Evolutionary conservation across 2,113 vertebrate genomes (phyloP).

Genomic region (Siniperca knerii): DNA sequence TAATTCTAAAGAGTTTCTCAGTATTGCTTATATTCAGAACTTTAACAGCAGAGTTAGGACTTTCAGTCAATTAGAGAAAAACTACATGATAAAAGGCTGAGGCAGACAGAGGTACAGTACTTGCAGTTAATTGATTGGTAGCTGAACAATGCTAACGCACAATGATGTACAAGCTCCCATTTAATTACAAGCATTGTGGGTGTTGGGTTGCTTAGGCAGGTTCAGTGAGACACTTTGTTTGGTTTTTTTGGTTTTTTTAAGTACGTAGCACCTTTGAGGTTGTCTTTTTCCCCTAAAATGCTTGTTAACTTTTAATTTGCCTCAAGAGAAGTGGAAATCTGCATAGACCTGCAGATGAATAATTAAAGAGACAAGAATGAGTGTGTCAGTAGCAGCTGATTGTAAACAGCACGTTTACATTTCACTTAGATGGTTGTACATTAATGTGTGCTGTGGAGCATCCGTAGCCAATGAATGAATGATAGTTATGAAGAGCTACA

Average conservation of each 20-base stretch:
- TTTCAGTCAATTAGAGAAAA: slow-evolving; percentile 53
- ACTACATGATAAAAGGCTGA: slow-evolving; percentile 51
- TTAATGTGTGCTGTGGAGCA: background rate
- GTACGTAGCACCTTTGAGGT: background rate
- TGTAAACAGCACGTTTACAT: slow-evolving; percentile 21
- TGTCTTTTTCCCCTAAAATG: slow-evolving; percentile 8
- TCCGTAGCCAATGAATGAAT: background rate
- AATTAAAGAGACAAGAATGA: slow-evolving; percentile 8
- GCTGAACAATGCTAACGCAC: slow-evolving; percentile 53
- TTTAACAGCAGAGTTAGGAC: slow-evolving; percentile 36
- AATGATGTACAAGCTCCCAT: slow-evolving; percentile 51
- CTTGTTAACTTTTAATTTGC: slow-evolving; percentile 44
- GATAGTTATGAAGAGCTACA: background rate
- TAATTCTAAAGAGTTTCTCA: slow-evolving; percentile 20
- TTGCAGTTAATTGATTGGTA: slow-evolving; percentile 62
- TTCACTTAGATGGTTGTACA: background rate
- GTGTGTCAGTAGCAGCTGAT: background rate
- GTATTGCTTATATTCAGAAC: slow-evolving; percentile 24
- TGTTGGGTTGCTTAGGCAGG: slow-evolving; percentile 1
- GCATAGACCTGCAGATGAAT: slow-evolving; percentile 34
- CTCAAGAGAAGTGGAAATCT: slow-evolving; percentile 25
- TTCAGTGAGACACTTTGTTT: slow-evolving; percentile 17
- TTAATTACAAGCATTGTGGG: slow-evolving; percentile 54
- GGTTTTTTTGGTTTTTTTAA: background rate
- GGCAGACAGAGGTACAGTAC: slow-evolving; percentile 26